Percentiles rank a stretch among this genome's conserved stretches.
These are phyloP conservation scores for Shargacucullia verbasci DNA, from an alignment of 2,888 invertebrate genomes.

Conservation along the genomic window DNA sequence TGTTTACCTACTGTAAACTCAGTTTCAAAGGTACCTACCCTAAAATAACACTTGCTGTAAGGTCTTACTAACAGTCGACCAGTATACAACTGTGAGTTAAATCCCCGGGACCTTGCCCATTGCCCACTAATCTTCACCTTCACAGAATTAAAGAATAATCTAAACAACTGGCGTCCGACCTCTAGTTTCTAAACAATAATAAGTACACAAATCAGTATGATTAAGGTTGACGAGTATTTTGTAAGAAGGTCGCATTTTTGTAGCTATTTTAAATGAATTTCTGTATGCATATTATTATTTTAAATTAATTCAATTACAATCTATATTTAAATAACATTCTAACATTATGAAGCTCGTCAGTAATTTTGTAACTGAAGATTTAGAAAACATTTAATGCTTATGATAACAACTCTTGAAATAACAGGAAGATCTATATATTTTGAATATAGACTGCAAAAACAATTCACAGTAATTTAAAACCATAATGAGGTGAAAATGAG, in stretches of 20 bases:
- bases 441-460: constrained; percentile 1
- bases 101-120: constrained; percentile 65
- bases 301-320: too few relatives aligned
- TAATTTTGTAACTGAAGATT: too few relatives aligned
- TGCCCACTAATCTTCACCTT: constrained; percentile 74
- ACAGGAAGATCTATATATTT: background rate
- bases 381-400: too few relatives aligned
- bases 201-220: constrained; percentile 69
- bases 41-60: constrained; percentile 52
- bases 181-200: constrained; percentile 74
- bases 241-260: constrained; percentile 58
- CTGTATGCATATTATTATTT: too few relatives aligned
- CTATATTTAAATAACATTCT: constrained; percentile 11
- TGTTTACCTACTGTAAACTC: constrained; percentile 20
- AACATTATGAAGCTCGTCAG: background rate
- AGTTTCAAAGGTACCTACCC: constrained; percentile 51
- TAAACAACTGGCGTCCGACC: constrained; percentile 66
- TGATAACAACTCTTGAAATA: too few relatives aligned
- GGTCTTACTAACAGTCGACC: constrained; percentile 21
- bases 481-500: constrained; percentile 12
- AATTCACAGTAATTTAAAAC: constrained; percentile 23
- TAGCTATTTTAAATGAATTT: constrained; percentile 36
- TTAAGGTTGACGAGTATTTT: constrained; percentile 68
- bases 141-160: constrained; percentile 66
- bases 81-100: constrained; percentile 67